Evolutionary conservation across 2,113 vertebrate species (phyloP).

Genomic region (Carettochelys insculpta): DNA sequence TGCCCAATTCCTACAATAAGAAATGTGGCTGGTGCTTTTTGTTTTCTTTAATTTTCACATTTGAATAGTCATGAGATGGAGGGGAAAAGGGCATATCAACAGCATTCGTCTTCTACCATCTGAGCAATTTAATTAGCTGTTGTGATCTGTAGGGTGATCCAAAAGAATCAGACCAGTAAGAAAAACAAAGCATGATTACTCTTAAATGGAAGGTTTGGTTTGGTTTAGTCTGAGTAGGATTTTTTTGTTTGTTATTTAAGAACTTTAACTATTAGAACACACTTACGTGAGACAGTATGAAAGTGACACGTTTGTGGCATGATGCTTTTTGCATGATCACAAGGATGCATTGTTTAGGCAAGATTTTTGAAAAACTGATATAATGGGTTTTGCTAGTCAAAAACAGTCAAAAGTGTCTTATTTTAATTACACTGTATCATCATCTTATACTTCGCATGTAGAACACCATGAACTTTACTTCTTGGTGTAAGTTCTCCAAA

Average conservation of each 20-base stretch:
- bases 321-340: neutral
- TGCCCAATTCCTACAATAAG: neutral
- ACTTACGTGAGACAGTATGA: neutral
- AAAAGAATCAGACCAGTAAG: neutral
- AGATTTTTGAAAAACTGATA: neutral
- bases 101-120: neutral
- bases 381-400: neutral
- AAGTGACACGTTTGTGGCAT: neutral
- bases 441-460: neutral
- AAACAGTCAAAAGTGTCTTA: neutral
- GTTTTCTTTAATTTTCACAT: neutral
- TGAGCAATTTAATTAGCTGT: neutral
- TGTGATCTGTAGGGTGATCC: neutral
- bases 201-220: neutral
- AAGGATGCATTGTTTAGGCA: neutral
- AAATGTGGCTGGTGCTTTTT: neutral
- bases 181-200: neutral
- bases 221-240: neutral
- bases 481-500: constrained; percentile 10
- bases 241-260: neutral
- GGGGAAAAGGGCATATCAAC: neutral
- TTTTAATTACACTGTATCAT: neutral
- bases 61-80: neutral
- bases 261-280: neutral
- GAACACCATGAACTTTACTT: constrained; percentile 29